Base-by-base conservation (phyloP, 2,113 vertebrate genomes). In the Neodon shergylaensis region DNA sequence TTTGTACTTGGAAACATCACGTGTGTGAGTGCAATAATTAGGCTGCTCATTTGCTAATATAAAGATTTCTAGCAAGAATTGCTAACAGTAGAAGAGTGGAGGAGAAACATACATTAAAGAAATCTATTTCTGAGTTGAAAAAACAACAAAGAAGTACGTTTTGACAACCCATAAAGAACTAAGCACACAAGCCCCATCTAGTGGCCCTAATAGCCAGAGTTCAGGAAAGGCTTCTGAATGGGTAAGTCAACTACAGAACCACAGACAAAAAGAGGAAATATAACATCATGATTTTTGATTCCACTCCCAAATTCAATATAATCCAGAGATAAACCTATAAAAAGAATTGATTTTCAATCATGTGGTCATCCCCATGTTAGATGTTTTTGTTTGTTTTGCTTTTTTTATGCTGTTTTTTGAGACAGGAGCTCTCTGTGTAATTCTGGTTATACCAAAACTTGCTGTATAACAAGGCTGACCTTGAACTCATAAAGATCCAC, bases 181-280 rank as follows among this genome's bases (percentile, higher is more conserved):
- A 95, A 98, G 91, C 91, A 94, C 97, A 92, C 88, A 97, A 92
- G 96, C 97, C 95, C 97, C 96, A 96, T 95, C 96, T 97, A 98
- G 97, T 96, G 96, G 96, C 61, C 49, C 94, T 66, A 94, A 26
- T 73, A 85, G 10, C 47, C 85, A 61, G 77, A 96, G 84, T 61
- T 90, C 76, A 96, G 61, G 22, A 47, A 92, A 78, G 90, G 58
- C 81, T 96, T 95, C 70, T 72, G 26, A 87, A 68, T 14, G 7
- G 89, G 33, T 42, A 11, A 76, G 19, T 24, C 2, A 84, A n/a
- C 26, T 39, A 0, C 0, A 22, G 63, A 81, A 26, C 9, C 31
- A 49, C 7, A 76, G 73, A 28, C 5, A 73, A 28, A 74, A 31
- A 63, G 2, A 39, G 79, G 3, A 61, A 39, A 36, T 19, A 44